Conservation (phyloP, 2,113 vertebrate genomes). For the Platichthys flesus region DNA sequence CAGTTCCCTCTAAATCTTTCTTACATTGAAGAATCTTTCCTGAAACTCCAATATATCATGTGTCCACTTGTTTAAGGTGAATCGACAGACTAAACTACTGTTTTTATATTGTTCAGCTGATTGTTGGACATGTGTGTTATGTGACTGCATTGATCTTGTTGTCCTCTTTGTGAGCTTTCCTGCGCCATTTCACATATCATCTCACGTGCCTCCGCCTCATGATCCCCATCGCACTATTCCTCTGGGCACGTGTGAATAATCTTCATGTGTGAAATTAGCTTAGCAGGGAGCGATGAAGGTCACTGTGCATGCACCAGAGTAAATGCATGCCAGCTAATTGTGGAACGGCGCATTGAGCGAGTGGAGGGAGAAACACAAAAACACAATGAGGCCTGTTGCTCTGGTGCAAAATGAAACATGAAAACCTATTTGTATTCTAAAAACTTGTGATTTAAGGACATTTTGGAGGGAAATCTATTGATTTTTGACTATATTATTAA, state of each 20-base stretch:
- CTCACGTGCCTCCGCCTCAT: constrained; percentile 15
- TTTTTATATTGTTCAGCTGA: background rate
- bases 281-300: constrained; percentile 31
- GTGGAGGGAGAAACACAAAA: background rate
- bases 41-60: background rate
- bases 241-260: constrained; percentile 31
- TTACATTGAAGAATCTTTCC: background rate
- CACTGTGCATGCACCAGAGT: constrained; percentile 28
- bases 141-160: background rate
- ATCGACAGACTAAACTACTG: background rate
- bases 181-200: background rate
- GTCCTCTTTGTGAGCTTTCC: background rate
- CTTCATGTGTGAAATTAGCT: constrained; percentile 48
- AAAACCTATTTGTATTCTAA: background rate
- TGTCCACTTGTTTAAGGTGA: background rate
- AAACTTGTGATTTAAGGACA: too few relatives aligned
- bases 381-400: constrained; percentile 4
- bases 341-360: constrained; percentile 23
- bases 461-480: too few relatives aligned
- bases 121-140: too few relatives aligned
- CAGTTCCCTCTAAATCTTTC: background rate
- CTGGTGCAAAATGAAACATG: constrained; percentile 3
- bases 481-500: too few relatives aligned
- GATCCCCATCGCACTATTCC: constrained; percentile 12
- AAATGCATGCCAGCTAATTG: constrained; percentile 20